Evolutionary conservation across 2,797 vertebrate species (phyloP).

Genomic region (Halcyon smyrnensis): DNA sequence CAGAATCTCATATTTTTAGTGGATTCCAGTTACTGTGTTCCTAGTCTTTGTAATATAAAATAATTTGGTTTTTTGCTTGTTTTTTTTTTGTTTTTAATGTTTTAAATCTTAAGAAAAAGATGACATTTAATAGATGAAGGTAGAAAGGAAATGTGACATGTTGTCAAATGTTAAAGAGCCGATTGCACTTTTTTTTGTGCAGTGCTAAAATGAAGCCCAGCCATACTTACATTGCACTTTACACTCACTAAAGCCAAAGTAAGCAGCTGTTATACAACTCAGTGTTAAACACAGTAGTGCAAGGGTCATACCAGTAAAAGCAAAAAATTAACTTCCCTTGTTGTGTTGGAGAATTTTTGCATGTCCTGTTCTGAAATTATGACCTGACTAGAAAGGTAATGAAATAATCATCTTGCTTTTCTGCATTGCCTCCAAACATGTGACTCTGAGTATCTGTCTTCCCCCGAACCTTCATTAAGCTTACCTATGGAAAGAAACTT

Average conservation of each 20-base stretch:
- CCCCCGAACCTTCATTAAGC: rapidly evolving
- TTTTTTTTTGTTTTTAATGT: no score
- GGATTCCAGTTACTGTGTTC: neutral
- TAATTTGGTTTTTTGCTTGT: no score
- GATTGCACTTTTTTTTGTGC: neutral
- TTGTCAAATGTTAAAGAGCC: neutral
- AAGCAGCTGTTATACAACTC: conserved; percentile 32
- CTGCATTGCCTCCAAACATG: neutral
- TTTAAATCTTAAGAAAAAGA: neutral
- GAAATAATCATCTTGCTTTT: neutral
- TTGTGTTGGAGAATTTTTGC: neutral
- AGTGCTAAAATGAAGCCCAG: neutral
- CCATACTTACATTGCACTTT: neutral
- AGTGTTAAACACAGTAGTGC: conserved; percentile 54
- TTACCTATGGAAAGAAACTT: neutral
- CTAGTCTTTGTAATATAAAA: neutral
- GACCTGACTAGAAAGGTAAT: conserved; percentile 12
- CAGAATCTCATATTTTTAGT: neutral
- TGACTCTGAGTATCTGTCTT: neutral
- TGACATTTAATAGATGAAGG: neutral
- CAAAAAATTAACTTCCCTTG: conserved; percentile 40
- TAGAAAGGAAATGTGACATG: neutral
- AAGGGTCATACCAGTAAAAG: conserved; percentile 43
- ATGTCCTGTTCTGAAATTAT: neutral
- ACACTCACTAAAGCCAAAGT: neutral